Conservation (phyloP, 2,888 invertebrate genomes). For the Elmis aenea region DNA sequence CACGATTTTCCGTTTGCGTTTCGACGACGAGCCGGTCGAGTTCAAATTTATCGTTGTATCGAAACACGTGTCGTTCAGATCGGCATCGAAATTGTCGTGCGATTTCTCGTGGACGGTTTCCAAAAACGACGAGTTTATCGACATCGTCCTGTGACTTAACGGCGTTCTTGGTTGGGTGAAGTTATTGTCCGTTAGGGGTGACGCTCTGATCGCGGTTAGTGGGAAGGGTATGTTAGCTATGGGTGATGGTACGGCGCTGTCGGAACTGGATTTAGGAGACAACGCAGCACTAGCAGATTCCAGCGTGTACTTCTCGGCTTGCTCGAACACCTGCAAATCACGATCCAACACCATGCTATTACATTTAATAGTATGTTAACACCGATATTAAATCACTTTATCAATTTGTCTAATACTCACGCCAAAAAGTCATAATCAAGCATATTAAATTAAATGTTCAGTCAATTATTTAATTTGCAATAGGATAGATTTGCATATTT, state of each 20-base stretch:
- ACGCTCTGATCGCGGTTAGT: not conserved
- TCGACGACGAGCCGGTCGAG: constrained; percentile 21
- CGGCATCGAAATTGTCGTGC: constrained; percentile 26
- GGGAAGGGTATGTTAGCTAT: constrained; percentile 6
- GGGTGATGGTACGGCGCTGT: constrained; percentile 3
- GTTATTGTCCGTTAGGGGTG: not conserved
- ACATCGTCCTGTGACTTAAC: constrained; percentile 7
- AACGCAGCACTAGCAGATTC: constrained; percentile 57
- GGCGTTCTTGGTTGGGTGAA: constrained; percentile 7
- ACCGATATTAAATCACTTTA: too few relatives aligned
- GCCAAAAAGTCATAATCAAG: too few relatives aligned
- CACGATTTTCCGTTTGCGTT: constrained; percentile 30
- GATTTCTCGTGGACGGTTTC: constrained; percentile 39
- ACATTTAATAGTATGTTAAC: not conserved
- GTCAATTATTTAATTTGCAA: too few relatives aligned
- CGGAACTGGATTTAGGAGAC: constrained; percentile 6
- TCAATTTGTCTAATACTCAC: too few relatives aligned
- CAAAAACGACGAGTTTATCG: constrained; percentile 22
- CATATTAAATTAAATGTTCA: too few relatives aligned
- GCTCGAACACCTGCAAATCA: constrained; percentile 67
- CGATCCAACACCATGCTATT: constrained; percentile 42
- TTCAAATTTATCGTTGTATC: constrained; percentile 23
- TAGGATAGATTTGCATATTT: too few relatives aligned
- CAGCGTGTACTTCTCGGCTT: constrained; percentile 62
- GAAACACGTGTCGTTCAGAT: constrained; percentile 20